Evolutionary conservation across 2,888 invertebrate genomes (phyloP), one percentile per base, ranked within the genome.

Genomic region (Agonopterix arenella): DNA sequence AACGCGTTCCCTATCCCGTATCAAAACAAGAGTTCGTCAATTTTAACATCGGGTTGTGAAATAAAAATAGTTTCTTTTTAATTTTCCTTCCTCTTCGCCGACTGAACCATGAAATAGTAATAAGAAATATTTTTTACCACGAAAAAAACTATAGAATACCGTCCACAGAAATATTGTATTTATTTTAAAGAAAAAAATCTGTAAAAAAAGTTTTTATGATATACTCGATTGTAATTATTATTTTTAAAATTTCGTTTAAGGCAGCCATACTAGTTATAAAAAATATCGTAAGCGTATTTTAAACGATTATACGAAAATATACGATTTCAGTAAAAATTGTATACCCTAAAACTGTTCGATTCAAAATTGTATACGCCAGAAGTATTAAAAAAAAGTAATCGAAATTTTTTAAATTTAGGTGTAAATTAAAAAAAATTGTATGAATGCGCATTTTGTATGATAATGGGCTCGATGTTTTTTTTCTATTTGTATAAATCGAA

Each of bases 91-190:
- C 58, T 64, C 55, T 60, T 62, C 52, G 63, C 69, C 68, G 83
- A 82, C 81, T 84, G 83, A 82, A 65, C 28, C 28, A 28, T n/a
- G 40, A 40, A 40, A 40, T 40, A 40, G 40, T 28, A 40, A n/a
- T 40, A 40, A 40, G 40, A 43, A 40, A 43, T 43, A 43, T 43
- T 81, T 81, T 84, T 73, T 81, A 84, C 80, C 76, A 73, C 73
- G 59, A 65, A 68, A 62, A 56, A 65, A 64, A 73, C 65, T 69
- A 67, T 75, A 78, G 78, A 71, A 80, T 72, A 86, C 88, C 88
- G 88, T 88, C 88, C 88, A 85, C 76, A 81, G 76, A 79, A 71
- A 70, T 67, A 72, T 68, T 75, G 70, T 82, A 84, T 84, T 86
- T 85, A 85, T 84, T 85, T 88, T 40, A 40, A 40, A 40, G 40